Conservation (phyloP, 2,888 invertebrate species). For the Iphiclides podalirius region DNA sequence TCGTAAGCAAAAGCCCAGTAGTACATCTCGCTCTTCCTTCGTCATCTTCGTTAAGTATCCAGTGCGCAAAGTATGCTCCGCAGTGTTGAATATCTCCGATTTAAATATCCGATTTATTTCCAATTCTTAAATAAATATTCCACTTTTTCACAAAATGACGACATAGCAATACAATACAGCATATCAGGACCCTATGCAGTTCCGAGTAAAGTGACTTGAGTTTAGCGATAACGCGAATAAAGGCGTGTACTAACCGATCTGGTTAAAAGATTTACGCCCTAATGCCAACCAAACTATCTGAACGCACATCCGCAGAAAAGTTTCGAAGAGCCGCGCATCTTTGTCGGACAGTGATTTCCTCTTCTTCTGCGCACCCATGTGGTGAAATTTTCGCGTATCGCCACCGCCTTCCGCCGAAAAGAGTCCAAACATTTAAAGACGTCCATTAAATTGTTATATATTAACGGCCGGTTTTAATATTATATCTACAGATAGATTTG, state of each 20-base stretch:
- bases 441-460: too few relatives aligned
- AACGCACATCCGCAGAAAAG: slow-evolving; percentile 77
- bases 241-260: slow-evolving; percentile 81
- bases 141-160: too few relatives aligned
- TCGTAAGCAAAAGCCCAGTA: slow-evolving; percentile 75
- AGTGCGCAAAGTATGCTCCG: slow-evolving; percentile 67
- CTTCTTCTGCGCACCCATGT: slow-evolving; percentile 79
- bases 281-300: slow-evolving; percentile 84
- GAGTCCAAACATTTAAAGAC: too few relatives aligned
- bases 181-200: too few relatives aligned
- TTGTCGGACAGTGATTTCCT: slow-evolving; percentile 81
- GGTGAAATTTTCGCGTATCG: slow-evolving; percentile 79
- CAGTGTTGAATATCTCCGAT: slow-evolving; percentile 80
- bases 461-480: too few relatives aligned
- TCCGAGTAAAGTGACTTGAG: too few relatives aligned
- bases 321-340: slow-evolving; percentile 82
- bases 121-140: slow-evolving; percentile 63
- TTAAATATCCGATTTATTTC: slow-evolving; percentile 82
- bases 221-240: too few relatives aligned
- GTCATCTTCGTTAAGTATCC: slow-evolving; percentile 58
- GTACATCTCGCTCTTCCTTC: slow-evolving; percentile 72
- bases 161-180: too few relatives aligned
- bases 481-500: too few relatives aligned
- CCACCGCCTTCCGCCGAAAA: slow-evolving; percentile 51
- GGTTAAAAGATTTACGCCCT: slow-evolving; percentile 76